Evolutionary conservation across 1,140 invertebrate genomes (phyloP), one percentile per base, ranked within the genome.

Genomic region (Diachasma alloeum): DNA sequence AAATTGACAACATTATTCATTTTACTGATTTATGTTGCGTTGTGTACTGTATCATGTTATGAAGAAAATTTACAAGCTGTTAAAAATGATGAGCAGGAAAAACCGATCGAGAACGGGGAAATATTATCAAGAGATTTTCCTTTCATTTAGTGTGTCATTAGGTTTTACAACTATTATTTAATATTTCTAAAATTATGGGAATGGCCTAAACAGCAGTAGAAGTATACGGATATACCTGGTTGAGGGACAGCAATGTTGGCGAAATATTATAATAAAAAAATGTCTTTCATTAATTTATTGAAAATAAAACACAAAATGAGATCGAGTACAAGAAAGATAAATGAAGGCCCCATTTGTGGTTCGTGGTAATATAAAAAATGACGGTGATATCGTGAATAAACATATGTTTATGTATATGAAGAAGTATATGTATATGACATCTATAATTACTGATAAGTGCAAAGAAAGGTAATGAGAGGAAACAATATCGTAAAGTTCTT

Each of bases 251-350:
- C 72, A 67, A 81, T 78, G 71, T 79, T 76, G 79, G 71, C 69
- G 81, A 81, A 83, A 80, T 81, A 80, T 82, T 46, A 48, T 46
- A 46, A 71, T 71, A 71, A 86, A 72, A 79, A 86, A 83, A 85
- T 79, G 86, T 88, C 86, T 88, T 88, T 88, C 86, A 88, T 86
- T 87, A 87, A 76, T 87, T 85, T 85, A 86, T 83, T 83, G 48
- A 53, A 3, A 37, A 37, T 22, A 26, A 48, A 71, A 46, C 11
- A 71, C 15, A 71, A 80, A 83, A 87, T 77, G 74, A 83, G 76
- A 77, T 80, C 75, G 74, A 87, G 82, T 84, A 85, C 76, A 85
- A 84, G 83, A 75, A 77, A 36, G 79, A 72, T 72, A 78, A 73
- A 78, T 31, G 46, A 36, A 74, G 24, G 15, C 10, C 19, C 44